Evolutionary conservation across 2,797 vertebrate genomes (phyloP).

Genomic region (Valencia hispanica): DNA sequence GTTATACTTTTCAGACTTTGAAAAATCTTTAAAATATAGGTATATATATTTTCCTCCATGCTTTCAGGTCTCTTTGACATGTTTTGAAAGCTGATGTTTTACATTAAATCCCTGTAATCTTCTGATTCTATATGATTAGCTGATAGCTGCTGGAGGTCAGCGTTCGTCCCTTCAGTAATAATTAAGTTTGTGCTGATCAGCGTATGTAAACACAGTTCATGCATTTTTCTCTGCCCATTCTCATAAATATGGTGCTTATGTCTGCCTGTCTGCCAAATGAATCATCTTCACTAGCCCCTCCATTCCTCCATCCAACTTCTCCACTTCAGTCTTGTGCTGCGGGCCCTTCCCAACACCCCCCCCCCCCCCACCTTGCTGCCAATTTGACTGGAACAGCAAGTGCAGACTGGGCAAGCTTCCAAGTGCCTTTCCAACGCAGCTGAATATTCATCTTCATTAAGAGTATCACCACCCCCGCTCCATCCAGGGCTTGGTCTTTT

Average conservation of each 20-base stretch:
- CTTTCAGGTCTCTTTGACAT: neutral
- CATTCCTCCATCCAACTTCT: conserved; percentile 6
- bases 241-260: conserved; percentile 10
- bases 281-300: conserved; percentile 40
- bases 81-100: neutral
- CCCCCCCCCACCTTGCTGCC: conserved; percentile 65
- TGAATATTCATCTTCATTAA: conserved; percentile 89
- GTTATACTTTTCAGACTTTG: no score
- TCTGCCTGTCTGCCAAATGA: conserved; percentile 42
- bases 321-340: conserved; percentile 24
- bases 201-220: conserved; percentile 19
- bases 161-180: neutral
- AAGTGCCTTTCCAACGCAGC: conserved; percentile 80
- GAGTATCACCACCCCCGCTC: conserved; percentile 74
- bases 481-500: conserved; percentile 70
- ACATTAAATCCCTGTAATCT: neutral
- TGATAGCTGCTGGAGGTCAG: neutral
- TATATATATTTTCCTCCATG: neutral
- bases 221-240: conserved; percentile 34
- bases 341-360: conserved; percentile 61
- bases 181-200: neutral
- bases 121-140: neutral
- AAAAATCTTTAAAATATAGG: neutral
- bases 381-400: conserved; percentile 78
- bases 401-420: conserved; percentile 78